Evolutionary conservation across 2,797 vertebrate species (phyloP), one percentile per base, ranked within the genome.

Genomic region (Stomatorhinus walkeri): DNA sequence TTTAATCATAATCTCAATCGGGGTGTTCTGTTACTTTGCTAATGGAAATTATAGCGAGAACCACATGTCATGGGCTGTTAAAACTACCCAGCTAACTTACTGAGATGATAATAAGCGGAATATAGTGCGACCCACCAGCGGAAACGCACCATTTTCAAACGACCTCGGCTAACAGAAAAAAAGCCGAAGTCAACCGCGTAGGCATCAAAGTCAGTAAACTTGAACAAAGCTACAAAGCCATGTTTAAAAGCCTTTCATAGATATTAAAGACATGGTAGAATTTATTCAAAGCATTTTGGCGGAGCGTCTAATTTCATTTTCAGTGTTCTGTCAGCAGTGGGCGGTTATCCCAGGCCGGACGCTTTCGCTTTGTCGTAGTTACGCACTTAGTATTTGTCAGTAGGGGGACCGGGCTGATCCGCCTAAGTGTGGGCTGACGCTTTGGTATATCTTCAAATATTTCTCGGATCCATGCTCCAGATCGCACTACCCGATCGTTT

Each of bases 351-450:
- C 43, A 14, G 83, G 83, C 83, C 46, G 4, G 43, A 51, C 46
- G 83, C 83, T 85, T 85, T 85, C 83, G 83, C n/a, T 85, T 85
- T 85, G 43, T 14, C 83, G 36, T 81, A 81, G 76, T 81, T 85
- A 85, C 83, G 83, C 83, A 85, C 46, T 85, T 85, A 12, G 48
- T 28, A 85, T 81, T 81, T 46, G 22, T 46, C 36, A 8, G 76
- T n/a, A 81, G 40, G 36, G 76, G 40, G 2, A n/a, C 19, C 7
- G 7, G 40, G 64, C 28, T 72, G 64, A 72, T 72, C 28, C 64
- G 3, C 28, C 32, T 3, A 68, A 68, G 8, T 24, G 22, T 5
- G 64, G 72, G 16, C 72, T n/a, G 76, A 2, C 16, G 40, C 76
- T 46, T 81, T 46, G 76, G 36, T 46, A 36, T 36, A 10, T 46